Evolutionary conservation across 2,113 vertebrate genomes (phyloP), one percentile per base, ranked within the genome.

Genomic region (Chlorocebus sabaeus): DNA sequence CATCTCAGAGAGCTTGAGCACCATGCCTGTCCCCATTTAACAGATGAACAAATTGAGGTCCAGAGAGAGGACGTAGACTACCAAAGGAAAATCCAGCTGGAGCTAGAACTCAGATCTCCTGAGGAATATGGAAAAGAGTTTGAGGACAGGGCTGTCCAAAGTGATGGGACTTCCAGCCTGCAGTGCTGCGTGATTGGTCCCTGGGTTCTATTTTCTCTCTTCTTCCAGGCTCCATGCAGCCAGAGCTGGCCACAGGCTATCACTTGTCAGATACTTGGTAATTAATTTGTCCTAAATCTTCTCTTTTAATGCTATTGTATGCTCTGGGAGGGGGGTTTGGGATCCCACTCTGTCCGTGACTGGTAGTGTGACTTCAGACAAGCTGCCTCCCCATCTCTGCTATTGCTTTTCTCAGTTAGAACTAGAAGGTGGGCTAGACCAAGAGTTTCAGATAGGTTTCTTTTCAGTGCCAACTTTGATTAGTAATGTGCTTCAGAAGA

Each of bases 11-110:
- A 85, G 30, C 17, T 78, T 85, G 40, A 93, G 52, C 23, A 79
- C 13, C 64, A 22, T 59, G 35, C 27, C 81, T 84, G 38, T 23
- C 12, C 90, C 92, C 50, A 85, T 25, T 64, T 84, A 92, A 68
- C 96, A 96, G 75, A 50, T 23, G 57, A 48, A 55, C 92, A 96
- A 83, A 79, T 1, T 70, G 86, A 95, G 35, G 43, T 76, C 40
- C 70, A 23, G 68, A 75, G 45, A 40, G 68, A 87, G 50, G 61
- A 90, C 2, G 1, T 6, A 45, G 40, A 72, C 35, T 70, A 57
- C 18, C 68, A n/a, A 55, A 90, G 73, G 27, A 20, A 91, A 89
- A 73, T 72, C 73, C 8, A 94, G 9, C 72, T 85, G 35, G 64
- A 93, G 59, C 30, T 48, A 79, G 67, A 93, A 88, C 50, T 50